Evolutionary conservation across 1,140 invertebrate genomes (phyloP), one percentile per base, ranked within the genome.

Genomic region (Diuraphis noxia): DNA sequence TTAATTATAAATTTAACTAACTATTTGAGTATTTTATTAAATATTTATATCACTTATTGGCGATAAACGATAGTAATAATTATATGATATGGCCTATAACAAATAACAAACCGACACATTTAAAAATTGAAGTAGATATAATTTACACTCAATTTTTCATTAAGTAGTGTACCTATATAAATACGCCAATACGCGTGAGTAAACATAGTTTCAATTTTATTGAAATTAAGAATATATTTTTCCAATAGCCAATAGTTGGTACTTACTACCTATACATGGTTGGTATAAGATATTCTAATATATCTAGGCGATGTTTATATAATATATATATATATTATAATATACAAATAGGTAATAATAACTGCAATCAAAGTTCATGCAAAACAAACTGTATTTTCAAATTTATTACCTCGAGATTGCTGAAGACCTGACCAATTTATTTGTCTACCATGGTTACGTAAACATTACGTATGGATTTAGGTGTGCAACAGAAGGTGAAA

Each of bases 381-480:
- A 30, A 43, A 84, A 84, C 30, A n/a, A 84, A 84, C 40, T 86
- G n/a, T 49, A 86, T 30, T 49, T 49, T 86, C 8, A 87, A 56
- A 88, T 88, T 40, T 63, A 52, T 88, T 88, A 88, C 86, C 86
- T 88, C 30, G 49, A 40, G 49, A 88, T 63, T 88, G 49, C 36
- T 56, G 49, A 86, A 10, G 86, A 40, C 36, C 49, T 13, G 52
- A 63, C 86, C 49, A 63, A 88, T 56, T 36, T 88, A 88, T 63
- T 88, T 40, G 52, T 88, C 86, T 88, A 88, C 86, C 86, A 88
- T 88, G 86, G 86, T 88, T 88, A 88, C 86, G 86, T 88, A 40
- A 88, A 88, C 86, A 63, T 88, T n/a, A n/a, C 46, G 86, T 63
- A 88, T 40, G 34, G 34, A 52, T 86, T 86, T 38, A 49, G 40